Evolutionary conservation across 2,797 vertebrate species (phyloP).

Genomic region (Gymnopithys bicolor): DNA sequence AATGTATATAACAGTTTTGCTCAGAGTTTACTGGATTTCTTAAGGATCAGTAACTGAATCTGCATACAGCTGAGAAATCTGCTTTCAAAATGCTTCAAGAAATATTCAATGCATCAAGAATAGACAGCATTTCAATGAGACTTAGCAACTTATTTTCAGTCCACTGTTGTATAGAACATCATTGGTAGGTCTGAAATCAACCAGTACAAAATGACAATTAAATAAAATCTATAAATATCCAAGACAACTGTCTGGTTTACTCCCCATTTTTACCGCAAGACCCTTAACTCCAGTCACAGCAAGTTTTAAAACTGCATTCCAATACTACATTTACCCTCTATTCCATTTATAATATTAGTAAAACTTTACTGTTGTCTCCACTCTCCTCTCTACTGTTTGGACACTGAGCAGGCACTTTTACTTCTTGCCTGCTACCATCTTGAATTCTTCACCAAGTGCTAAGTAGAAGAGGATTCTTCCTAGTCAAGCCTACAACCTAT

Average conservation of each 20-base stretch:
- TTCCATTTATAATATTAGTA: background rate
- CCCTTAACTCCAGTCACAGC: background rate
- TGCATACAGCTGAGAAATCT: background rate
- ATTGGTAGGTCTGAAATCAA: background rate
- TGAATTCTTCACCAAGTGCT: background rate
- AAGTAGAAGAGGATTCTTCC: background rate
- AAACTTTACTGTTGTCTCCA: background rate
- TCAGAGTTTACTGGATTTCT: background rate
- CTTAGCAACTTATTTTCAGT: background rate
- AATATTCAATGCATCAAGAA: background rate
- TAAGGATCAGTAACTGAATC: conserved; percentile 28
- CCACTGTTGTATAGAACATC: background rate
- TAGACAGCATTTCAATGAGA: background rate
- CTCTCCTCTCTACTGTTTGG: background rate
- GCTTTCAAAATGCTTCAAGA: background rate
- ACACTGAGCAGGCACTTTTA: background rate
- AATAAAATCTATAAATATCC: background rate
- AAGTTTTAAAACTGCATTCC: background rate
- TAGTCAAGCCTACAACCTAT: background rate
- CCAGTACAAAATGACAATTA: background rate
- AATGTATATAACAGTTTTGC: background rate
- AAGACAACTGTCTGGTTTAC: background rate
- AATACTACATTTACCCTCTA: background rate
- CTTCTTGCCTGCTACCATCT: background rate
- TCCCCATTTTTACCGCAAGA: background rate